Evolutionary conservation across 1,140 invertebrate species (phyloP), one percentile per base, ranked within the genome.

Genomic region (Matsumurasca onukii): DNA sequence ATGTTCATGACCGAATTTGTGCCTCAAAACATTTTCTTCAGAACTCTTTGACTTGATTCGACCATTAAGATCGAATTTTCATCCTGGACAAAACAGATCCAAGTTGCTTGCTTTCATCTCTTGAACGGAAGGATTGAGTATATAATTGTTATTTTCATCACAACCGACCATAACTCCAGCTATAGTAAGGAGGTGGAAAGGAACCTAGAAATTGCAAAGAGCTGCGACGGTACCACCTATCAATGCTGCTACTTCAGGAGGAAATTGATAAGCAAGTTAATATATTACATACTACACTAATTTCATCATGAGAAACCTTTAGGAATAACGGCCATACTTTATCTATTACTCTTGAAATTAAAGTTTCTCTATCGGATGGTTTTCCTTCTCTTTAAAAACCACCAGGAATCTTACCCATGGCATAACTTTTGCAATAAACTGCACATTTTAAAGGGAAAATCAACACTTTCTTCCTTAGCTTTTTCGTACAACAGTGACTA

Each of bases 41-140:
- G 51, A 20, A 59, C 17, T 9, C 52, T 29, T 31, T 45, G 17
- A 61, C 52, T 49, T 24, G 66, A 64, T 63, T 67, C 66, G 15
- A 67, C 66, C 66, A 67, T 67, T 31, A 69, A 24, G 13, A 69
- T 45, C 27, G 68, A 25, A 67, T 51, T 30, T n/a, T 52, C 25
- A 25, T 65, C 67, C 15, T 45, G 65, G 3, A 45, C 3, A 65
- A 67, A 57, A 20, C 39, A 45, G 39, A 45, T 45, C 39, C 39
- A 45, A 45, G 39, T 45, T 45, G 39, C 39, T 45, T 45, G 39
- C 39, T 45, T 45, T 45, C 39, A 45, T 45, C 39, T 45, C 39
- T 45, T 45, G 39, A 45, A 45, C 39, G 39, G 39, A 45, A 45
- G 39, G 39, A 45, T 45, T 45, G 39, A 45, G 39, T 45, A 45